Evolutionary conservation across 2,113 vertebrate genomes (phyloP), one percentile per base, ranked within the genome.

Genomic region (Stigmatopora argus): DNA sequence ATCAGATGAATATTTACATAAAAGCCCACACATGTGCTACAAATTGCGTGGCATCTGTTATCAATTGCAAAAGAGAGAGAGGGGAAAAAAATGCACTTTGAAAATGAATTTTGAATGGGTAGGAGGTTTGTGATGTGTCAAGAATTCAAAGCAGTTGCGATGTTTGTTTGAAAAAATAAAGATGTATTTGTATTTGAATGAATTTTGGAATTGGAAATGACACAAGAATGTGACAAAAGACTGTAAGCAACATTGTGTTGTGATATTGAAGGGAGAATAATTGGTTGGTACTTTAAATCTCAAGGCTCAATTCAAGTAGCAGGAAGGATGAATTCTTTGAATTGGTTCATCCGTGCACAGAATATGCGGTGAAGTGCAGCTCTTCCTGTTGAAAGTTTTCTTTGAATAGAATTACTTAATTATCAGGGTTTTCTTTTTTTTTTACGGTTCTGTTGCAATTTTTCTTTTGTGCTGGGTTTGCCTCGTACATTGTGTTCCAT

Each of bases 1-100:
- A 87, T 82, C 83, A 81, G 81, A 78, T 80, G 79, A 88, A 86
- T 87, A 84, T 88, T 88, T 89, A 87, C 78, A 87, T 85, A 82
- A 81, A 82, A 68, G 73, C 66, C 68, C 69, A 76, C 74, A 82
- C 89, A 91, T 84, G 72, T 90, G 88, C 85, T 81, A 75, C 5
- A 58, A 65, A 79, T 91, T 83, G 73, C 9, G 47, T 51, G 55
- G 72, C 87, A 89, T 86, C 87, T 90, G 89, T 75, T 84, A 80
- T 79, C 79, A 81, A 89, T 89, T 65, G 73, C 3, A 3, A 31
- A 31, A 55, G 8, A 64, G 14, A 0, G 34, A 17, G 34, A 34
- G 67, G 62, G 62, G 26, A 31, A 60, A 72, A 83, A 89, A 73
- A 83, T 78, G 85, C 74, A 83, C 77, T 74, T 64, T 3, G 72